Percentiles rank a stretch among this genome's conserved stretches.
These are phyloP conservation scores for Mythimna albipuncta DNA, from an alignment of 2,888 invertebrate species.

Conservation along the genomic window DNA sequence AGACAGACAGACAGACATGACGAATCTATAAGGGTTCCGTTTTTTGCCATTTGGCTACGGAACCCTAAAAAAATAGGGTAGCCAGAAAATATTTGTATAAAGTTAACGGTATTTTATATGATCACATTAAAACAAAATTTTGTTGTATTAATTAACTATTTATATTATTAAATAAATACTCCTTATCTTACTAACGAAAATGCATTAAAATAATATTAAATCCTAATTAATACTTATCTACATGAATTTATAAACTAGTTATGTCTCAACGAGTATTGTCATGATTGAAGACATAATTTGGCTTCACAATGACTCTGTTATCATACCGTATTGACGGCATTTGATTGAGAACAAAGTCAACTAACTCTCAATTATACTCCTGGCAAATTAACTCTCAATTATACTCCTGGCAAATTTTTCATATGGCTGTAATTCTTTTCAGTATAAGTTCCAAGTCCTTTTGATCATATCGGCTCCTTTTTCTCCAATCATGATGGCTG, in stretches of 20 bases:
- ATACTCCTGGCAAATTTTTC: background rate
- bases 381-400: background rate
- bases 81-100: too few relatives aligned
- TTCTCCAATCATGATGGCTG: conserved; percentile 94
- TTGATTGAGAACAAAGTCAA: conserved; percentile 6
- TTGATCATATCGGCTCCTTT: conserved; percentile 93
- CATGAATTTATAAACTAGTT: conserved; percentile 5
- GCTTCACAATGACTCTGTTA: conserved; percentile 3
- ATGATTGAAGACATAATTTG: conserved; percentile 21
- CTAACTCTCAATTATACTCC: too few relatives aligned
- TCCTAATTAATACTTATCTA: conserved; percentile 17
- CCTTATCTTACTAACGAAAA: conserved; percentile 1
- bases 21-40: too few relatives aligned
- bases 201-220: conserved; percentile 31
- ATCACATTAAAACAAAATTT: background rate
- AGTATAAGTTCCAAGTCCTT: conserved; percentile 82
- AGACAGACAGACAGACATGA: too few relatives aligned
- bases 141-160: conserved; percentile 5
- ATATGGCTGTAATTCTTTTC: conserved; percentile 9
- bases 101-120: too few relatives aligned
- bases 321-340: background rate
- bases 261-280: conserved; percentile 7
- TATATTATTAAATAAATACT: conserved; percentile 9
- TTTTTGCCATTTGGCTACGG: too few relatives aligned
- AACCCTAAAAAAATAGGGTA: too few relatives aligned